Percentiles rank a stretch among this genome's conserved stretches.
Evolutionary conservation across 2,888 invertebrate genomes (phyloP).

Genomic region (Selenia dentaria): DNA sequence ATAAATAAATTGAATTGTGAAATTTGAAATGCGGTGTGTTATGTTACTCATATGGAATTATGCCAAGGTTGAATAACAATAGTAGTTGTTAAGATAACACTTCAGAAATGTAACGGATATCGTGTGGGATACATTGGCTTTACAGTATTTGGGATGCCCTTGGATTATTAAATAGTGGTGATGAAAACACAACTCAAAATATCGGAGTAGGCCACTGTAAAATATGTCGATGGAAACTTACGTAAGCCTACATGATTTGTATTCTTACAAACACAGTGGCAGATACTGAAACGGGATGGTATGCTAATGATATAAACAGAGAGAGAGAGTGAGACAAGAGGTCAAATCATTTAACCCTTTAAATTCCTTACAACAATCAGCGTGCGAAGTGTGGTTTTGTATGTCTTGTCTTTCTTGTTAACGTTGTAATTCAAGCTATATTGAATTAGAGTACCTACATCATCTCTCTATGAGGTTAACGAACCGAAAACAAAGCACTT

Average conservation of each 20-base stretch:
- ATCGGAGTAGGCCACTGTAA: conserved; percentile 31
- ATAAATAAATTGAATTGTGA: conserved; percentile 63
- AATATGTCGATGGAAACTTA: conserved; percentile 43
- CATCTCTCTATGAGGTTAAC: conserved; percentile 50
- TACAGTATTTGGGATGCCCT: conserved; percentile 32
- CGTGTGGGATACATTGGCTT: conserved; percentile 39
- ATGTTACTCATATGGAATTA: conserved; percentile 43
- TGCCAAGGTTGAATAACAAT: conserved; percentile 72
- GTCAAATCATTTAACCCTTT: conserved; percentile 75
- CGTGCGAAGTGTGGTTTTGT: conserved; percentile 74
- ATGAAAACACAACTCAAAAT: conserved; percentile 25
- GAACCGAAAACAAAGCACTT: conserved; percentile 37
- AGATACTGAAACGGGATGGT: conserved; percentile 35
- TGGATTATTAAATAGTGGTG: conserved; percentile 36
- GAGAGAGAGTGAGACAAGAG: conserved; percentile 47
- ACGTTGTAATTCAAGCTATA: conserved; percentile 68
- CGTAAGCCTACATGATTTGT: conserved; percentile 45
- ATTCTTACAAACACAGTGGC: conserved; percentile 47
- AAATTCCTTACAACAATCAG: conserved; percentile 76
- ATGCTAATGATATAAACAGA: conserved; percentile 37
- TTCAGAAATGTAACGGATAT: conserved; percentile 47
- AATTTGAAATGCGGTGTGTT: conserved; percentile 43
- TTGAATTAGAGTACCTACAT: conserved; percentile 66
- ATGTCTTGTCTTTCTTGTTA: conserved; percentile 64
- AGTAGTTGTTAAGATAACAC: conserved; percentile 63